phyloP scores from a whole-genome alignment of 2,888 invertebrate genomes.

The Tolmerus cingulatus region DNA sequence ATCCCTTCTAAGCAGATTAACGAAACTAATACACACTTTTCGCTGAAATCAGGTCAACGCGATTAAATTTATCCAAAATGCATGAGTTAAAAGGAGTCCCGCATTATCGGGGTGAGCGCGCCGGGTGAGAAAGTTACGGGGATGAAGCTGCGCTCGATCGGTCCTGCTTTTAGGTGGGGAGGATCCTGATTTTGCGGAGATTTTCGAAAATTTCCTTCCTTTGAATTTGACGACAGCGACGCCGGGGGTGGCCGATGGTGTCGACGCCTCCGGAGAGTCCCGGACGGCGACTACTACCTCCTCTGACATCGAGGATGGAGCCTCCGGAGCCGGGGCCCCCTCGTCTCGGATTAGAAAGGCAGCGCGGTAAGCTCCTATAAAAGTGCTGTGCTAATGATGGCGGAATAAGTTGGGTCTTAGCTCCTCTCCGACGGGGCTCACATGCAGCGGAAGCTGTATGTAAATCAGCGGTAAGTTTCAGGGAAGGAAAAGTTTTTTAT shows the following conservation, averaged over 20 bases:
- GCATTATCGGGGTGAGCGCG: background rate
- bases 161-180: background rate
- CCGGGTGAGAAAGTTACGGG: background rate
- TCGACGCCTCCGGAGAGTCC: background rate
- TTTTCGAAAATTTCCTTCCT: constrained; percentile 6
- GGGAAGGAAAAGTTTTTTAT: constrained; percentile 32
- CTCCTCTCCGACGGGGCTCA: background rate
- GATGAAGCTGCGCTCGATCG: background rate
- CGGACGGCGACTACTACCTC: background rate
- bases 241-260: too few species aligned
- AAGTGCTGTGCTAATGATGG: constrained; percentile 37
- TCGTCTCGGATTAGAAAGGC: constrained; percentile 12
- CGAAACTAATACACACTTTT: constrained; percentile 30
- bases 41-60: constrained; percentile 28
- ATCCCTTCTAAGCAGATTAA: constrained; percentile 31
- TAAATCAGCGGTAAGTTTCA: constrained; percentile 6
- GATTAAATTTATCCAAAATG: constrained; percentile 31
- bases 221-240: background rate
- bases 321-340: background rate
- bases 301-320: background rate
- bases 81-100: constrained; percentile 8
- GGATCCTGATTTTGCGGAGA: background rate
- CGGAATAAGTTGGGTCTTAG: constrained; percentile 30
- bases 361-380: background rate
- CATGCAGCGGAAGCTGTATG: background rate